Percentiles rank a stretch among this genome's conserved stretches.
Evolutionary conservation across 2,797 vertebrate genomes (phyloP).

Genomic region (Xenops minutus): DNA sequence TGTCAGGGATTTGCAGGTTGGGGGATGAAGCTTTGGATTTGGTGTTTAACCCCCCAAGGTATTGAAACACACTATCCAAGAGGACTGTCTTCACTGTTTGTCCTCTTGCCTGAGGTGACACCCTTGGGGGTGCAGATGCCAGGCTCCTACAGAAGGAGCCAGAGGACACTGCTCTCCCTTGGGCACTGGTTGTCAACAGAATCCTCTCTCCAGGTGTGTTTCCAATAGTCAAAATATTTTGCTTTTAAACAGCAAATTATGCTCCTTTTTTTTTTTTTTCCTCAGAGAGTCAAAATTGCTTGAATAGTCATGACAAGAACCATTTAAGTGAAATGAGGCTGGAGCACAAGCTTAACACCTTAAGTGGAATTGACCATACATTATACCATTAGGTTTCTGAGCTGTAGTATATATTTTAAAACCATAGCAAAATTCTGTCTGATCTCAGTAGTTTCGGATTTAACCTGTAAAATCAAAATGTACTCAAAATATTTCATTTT

Average conservation of each 20-base stretch:
- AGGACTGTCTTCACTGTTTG: not conserved
- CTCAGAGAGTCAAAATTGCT: not conserved
- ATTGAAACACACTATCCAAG: not conserved
- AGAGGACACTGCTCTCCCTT: not conserved
- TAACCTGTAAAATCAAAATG: not conserved
- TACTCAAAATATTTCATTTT: not conserved
- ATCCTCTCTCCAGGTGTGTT: not conserved
- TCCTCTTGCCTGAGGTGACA: not conserved
- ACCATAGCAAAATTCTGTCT: not conserved
- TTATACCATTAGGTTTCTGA: not conserved
- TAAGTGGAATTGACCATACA: not conserved
- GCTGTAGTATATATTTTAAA: not conserved
- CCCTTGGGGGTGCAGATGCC: not conserved
- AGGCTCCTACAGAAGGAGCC: not conserved
- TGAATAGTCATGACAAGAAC: not conserved
- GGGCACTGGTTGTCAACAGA: not conserved
- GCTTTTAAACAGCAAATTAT: not conserved
- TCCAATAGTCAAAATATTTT: not conserved
- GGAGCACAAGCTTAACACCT: not conserved
- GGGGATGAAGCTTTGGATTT: not conserved
- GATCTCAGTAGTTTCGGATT: not conserved
- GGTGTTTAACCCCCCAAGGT: not conserved
- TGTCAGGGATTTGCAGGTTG: not conserved
- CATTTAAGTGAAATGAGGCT: not conserved
- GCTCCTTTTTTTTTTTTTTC: not conserved